Evolutionary conservation across 2,888 invertebrate species (phyloP).

Genomic region (Rhagonycha fulva): DNA sequence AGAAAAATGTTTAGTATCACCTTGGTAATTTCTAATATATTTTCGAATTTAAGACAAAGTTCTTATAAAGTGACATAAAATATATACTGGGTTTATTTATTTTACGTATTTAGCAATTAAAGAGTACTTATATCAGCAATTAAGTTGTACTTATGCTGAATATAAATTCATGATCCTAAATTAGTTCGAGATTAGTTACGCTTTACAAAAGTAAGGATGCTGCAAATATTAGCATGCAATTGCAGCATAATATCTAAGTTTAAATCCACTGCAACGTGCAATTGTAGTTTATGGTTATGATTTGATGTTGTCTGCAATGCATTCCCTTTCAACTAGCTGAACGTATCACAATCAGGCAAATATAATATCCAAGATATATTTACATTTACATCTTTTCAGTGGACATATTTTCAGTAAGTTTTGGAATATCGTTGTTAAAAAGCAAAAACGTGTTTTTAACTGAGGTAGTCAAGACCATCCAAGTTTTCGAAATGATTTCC

Average conservation of each 20-base stretch:
- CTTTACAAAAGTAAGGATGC: slow-evolving; percentile 5
- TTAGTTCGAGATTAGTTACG: background rate
- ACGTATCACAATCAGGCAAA: slow-evolving; percentile 23
- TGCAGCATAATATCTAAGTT: slow-evolving; percentile 32
- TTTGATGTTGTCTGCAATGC: slow-evolving; percentile 33
- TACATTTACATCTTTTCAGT: background rate
- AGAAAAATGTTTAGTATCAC: background rate
- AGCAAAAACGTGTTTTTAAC: background rate
- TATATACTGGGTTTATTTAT: background rate
- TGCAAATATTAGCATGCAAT: slow-evolving; percentile 25
- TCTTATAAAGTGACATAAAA: background rate
- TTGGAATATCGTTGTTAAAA: background rate
- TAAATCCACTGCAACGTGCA: slow-evolving; percentile 35
- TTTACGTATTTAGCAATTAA: background rate
- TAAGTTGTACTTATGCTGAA: background rate
- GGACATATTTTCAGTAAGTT: too few species aligned
- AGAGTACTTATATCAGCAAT: background rate
- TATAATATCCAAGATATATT: background rate
- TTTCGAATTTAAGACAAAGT: background rate
- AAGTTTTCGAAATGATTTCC: background rate
- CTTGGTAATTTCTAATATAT: background rate
- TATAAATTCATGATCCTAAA: background rate
- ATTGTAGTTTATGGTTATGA: slow-evolving; percentile 40
- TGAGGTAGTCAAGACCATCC: background rate
- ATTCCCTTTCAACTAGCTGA: slow-evolving; percentile 27